A percentile compares a stretch with the other conserved stretches of the same genome.
Evolutionary conservation across 2,113 vertebrate species (phyloP).

Genomic region (Phaethon lepturus): DNA sequence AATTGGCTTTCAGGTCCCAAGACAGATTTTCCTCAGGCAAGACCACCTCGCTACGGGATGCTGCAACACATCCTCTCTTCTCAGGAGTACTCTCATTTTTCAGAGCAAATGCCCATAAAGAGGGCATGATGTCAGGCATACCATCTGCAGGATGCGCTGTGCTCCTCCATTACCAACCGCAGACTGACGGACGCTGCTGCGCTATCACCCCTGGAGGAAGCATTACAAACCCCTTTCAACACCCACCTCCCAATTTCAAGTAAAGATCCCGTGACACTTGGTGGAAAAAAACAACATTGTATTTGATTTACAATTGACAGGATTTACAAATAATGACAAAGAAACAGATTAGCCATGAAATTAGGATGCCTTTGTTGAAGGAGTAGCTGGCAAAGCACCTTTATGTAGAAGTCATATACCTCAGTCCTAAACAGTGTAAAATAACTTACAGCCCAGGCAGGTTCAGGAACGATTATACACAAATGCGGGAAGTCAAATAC

Average conservation of each 20-base stretch:
- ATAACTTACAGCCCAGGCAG: slow-evolving; percentile 54
- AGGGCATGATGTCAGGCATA: slow-evolving; percentile 9
- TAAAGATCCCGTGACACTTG: slow-evolving; percentile 44
- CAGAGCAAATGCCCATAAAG: background rate
- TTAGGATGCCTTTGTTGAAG: slow-evolving; percentile 51
- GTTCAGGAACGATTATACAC: slow-evolving; percentile 35
- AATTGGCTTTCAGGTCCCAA: slow-evolving; percentile 4
- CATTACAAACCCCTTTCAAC: background rate
- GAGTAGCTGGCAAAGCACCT: slow-evolving; percentile 56
- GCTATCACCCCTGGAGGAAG: background rate
- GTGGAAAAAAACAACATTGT: slow-evolving; percentile 79
- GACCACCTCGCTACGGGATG: background rate
- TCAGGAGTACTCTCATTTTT: slow-evolving; percentile 43
- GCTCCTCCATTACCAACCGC: background rate
- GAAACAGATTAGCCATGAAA: slow-evolving; percentile 65
- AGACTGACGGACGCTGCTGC: background rate
- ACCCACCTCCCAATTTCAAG: background rate
- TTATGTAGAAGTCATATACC: slow-evolving; percentile 41
- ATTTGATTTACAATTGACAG: slow-evolving; percentile 81
- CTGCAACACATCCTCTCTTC: background rate
- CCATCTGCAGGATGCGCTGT: background rate
- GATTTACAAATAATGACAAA: slow-evolving; percentile 79
- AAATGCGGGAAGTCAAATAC: background rate
- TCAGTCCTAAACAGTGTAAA: slow-evolving; percentile 45
- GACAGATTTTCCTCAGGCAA: background rate